A percentile compares a stretch with the other conserved stretches of the same genome.
phyloP scores from a whole-genome alignment of 2,888 invertebrate species.

The Tetragonula carbonaria region DNA sequence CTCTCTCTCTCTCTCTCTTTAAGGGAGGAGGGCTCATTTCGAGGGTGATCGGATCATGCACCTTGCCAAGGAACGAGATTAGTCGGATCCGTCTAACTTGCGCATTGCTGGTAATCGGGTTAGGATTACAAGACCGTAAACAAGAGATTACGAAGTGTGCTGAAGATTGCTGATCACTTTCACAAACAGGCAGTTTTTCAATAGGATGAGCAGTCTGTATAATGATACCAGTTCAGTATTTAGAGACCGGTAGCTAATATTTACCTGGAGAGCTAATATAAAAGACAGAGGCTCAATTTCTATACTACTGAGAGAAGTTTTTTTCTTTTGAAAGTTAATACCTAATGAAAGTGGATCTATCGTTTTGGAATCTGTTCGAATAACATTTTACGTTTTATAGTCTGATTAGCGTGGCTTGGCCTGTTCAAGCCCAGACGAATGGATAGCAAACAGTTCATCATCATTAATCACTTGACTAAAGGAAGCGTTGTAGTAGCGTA shows the following conservation, averaged over 20 bases:
- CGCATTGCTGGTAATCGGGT: constrained; percentile 68
- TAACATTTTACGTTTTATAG: constrained; percentile 19
- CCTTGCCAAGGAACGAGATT: constrained; percentile 59
- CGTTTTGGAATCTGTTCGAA: no score
- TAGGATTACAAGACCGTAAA: constrained; percentile 70
- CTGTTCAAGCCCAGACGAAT: constrained; percentile 69
- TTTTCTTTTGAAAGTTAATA: no score
- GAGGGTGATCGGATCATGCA: constrained; percentile 56
- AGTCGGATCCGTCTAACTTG: constrained; percentile 41
- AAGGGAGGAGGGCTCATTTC: constrained; percentile 48
- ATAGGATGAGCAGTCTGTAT: neutral
- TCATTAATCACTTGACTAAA: constrained; percentile 76
- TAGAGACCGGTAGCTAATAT: constrained; percentile 3
- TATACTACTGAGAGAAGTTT: no score
- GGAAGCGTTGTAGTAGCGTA: constrained; percentile 41
- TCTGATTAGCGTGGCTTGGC: constrained; percentile 43
- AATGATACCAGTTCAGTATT: constrained; percentile 16
- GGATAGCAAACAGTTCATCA: constrained; percentile 64
- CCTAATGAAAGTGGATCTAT: no score
- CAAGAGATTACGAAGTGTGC: constrained; percentile 68
- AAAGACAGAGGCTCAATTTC: no score
- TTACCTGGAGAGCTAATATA: neutral
- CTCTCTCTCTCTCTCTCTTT: neutral
- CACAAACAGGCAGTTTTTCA: constrained; percentile 41
- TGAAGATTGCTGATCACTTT: constrained; percentile 34